These are phyloP conservation scores for Lepidocyrtinus sp. DNA, from an alignment of 2,888 invertebrate species.

Conservation along the genomic window DNA sequence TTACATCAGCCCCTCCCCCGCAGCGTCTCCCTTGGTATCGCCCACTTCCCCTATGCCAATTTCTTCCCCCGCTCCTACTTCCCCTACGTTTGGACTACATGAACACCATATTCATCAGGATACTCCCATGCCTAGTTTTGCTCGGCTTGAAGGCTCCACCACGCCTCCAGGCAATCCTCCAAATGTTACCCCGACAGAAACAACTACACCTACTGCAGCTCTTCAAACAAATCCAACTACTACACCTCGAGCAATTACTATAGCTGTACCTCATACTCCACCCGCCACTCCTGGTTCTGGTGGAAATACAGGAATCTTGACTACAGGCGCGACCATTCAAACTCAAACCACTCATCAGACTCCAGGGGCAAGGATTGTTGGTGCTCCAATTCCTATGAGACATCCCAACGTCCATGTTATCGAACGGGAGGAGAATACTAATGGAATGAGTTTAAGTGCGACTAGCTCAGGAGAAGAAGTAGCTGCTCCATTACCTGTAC, in stretches of 20 bases:
- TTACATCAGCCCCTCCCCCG: slow-evolving; percentile 50
- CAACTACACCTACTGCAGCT: slow-evolving; percentile 29
- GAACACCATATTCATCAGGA: slow-evolving; percentile 12
- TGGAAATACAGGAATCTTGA: slow-evolving; percentile 24
- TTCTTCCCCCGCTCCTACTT: not conserved
- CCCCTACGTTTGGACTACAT: too few species aligned
- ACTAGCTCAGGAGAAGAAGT: slow-evolving; percentile 64
- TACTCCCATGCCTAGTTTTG: slow-evolving; percentile 44
- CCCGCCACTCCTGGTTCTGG: slow-evolving; percentile 1
- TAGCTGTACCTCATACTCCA: slow-evolving; percentile 31
- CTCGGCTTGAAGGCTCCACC: slow-evolving; percentile 9
- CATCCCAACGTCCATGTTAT: not conserved
- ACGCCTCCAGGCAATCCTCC: not conserved
- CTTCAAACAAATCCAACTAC: not conserved
- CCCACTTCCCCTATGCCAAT: not conserved
- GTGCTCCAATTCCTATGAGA: slow-evolving; percentile 1
- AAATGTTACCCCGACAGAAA: not conserved
- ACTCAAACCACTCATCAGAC: slow-evolving; percentile 35
- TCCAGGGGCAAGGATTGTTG: too few species aligned
- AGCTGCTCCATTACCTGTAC: slow-evolving; percentile 37
- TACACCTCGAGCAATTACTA: slow-evolving; percentile 18
- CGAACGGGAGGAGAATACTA: slow-evolving; percentile 37
- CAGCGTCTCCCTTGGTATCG: not conserved
- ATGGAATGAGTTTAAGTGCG: slow-evolving; percentile 49
- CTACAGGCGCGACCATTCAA: slow-evolving; percentile 17